phyloP scores from a whole-genome alignment of 2,113 vertebrate species.

The Diadophis punctatus region DNA sequence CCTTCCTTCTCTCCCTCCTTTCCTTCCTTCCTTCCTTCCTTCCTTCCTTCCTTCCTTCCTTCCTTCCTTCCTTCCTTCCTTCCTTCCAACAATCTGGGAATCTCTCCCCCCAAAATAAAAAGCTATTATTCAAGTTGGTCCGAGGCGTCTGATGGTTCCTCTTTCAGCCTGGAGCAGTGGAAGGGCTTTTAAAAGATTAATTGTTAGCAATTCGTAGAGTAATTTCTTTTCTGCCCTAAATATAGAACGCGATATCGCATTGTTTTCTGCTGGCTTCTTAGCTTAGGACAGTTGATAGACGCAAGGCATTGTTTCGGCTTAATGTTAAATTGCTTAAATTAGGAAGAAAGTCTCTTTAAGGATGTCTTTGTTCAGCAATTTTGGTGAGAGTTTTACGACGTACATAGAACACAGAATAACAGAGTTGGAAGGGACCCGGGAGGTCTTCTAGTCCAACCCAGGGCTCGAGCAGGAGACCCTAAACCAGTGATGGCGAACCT shows the following conservation, averaged over 20 bases:
- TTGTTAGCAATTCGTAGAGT: neutral
- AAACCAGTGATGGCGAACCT: too few relatives aligned
- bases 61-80: neutral
- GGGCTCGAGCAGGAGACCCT: neutral
- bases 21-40: constrained; percentile 33
- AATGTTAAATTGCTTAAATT: neutral
- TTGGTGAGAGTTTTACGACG: neutral
- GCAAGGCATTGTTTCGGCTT: neutral
- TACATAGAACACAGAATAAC: neutral
- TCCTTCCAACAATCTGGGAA: constrained; percentile 45
- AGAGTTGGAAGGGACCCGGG: neutral
- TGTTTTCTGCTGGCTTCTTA: neutral
- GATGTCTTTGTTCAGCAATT: neutral
- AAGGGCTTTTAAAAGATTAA: neutral
- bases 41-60: accelerated
- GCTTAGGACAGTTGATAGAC: neutral
- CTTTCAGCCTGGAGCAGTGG: constrained; percentile 43
- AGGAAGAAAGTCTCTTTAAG: neutral
- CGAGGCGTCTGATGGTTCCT: constrained; percentile 18
- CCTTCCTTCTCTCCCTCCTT: accelerated
- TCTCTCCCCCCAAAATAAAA: neutral
- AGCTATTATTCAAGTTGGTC: constrained; percentile 45
- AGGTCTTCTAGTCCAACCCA: neutral
- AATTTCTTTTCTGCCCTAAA: neutral
- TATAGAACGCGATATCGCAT: neutral